Evolutionary conservation across 2,113 vertebrate species (phyloP).

Genomic region (Agelaius tricolor): DNA sequence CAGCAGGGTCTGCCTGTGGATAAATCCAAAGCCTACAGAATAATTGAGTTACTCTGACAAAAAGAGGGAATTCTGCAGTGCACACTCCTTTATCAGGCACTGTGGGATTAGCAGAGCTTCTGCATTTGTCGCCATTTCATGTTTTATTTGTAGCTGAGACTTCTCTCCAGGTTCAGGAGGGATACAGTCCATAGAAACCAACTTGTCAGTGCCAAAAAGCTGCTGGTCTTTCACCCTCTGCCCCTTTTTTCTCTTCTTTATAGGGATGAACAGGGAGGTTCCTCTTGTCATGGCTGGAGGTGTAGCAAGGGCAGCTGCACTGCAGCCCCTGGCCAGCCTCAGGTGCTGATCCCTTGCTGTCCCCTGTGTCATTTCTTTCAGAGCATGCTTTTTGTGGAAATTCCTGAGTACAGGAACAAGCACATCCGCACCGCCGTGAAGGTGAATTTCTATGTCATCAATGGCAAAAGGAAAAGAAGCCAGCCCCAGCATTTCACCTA

Average conservation of each 20-base stretch:
- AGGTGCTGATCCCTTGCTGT: background rate
- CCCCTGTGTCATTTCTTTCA: constrained; percentile 58
- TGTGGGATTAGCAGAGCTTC: background rate
- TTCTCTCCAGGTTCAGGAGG: background rate
- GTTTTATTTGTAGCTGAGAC: background rate
- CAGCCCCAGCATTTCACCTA: constrained; percentile 95
- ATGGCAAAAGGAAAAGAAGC: constrained; percentile 95
- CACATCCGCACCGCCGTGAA: constrained; percentile 84
- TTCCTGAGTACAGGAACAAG: constrained; percentile 90
- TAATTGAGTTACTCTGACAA: background rate
- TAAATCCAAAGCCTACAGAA: background rate
- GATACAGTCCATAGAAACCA: background rate
- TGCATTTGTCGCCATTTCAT: background rate
- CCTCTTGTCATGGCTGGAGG: fast-evolving
- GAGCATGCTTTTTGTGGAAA: constrained; percentile 96
- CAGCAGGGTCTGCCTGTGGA: background rate
- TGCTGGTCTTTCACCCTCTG: background rate
- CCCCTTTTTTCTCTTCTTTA: background rate
- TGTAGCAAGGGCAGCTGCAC: background rate
- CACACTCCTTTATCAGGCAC: background rate
- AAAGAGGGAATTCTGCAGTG: background rate
- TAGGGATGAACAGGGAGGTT: background rate
- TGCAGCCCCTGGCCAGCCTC: fast-evolving
- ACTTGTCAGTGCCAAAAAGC: background rate
- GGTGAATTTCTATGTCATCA: constrained; percentile 96